Base-by-base conservation (phyloP, 2,113 vertebrate genomes). In the Pomatostomus ruficeps region DNA sequence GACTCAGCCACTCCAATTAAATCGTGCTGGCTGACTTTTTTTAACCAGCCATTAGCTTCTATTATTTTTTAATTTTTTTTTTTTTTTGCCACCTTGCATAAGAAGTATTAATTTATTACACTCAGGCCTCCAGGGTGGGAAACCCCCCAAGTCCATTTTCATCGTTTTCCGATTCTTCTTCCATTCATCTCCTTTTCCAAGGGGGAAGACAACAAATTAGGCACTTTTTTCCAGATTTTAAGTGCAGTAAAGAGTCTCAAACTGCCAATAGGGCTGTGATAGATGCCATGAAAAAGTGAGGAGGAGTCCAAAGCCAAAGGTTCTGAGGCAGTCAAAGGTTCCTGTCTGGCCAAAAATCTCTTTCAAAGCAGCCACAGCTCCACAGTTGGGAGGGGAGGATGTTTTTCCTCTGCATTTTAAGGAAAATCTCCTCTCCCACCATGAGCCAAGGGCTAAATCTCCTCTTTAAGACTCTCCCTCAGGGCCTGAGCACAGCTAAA, bases 1-100 rank as follows among this genome's bases (percentile, higher is more conserved):
- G 90, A 92, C 51, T 96, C 92, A 94, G 71, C 8, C 71, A 94
- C 40, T 61, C 71, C 75, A 95, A 88, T 85, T 93, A 95, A 94
- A 93, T 87, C 89, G 36, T 82, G 45, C 75, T 95, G 45, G 55
- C 48, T n/a, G n/a, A 75, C 57, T 35, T 85, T 63, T 94, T 96
- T 79, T 67, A 87, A 94, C 59, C 73, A 81, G 31, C 31, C 62
- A 89, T 93, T 90, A 92, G 21, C 62, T 59, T 29, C 8, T 46
- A 6, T 16, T 21, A 48, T 26, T 5, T 26, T n/a, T 17, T 42
- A 43, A 58, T 55, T n/a, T 24, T 11, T 21, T 54, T 55, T 78
- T 8, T 25, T 70, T 80, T 89, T 90, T 70, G 77, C 42, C 38
- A 38, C 18, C 49, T 84, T 88, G 51, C 51, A 65, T 84, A 85